phyloP scores from a whole-genome alignment of 2,113 vertebrate genomes.

The Aythya baeri region DNA sequence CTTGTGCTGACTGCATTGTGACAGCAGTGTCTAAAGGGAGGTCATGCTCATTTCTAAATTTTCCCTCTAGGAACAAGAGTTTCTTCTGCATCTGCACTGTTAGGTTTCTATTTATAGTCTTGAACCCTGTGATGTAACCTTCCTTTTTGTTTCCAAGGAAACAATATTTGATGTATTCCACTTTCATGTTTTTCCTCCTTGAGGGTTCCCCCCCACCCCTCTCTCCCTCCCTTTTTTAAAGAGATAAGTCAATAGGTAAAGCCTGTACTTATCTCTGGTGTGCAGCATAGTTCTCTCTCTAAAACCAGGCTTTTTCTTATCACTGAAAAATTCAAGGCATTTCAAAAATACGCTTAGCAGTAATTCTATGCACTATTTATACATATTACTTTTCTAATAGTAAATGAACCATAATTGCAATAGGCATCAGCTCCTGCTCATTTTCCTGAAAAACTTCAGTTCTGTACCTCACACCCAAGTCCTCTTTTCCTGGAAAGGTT shows the following conservation, averaged over 20 bases:
- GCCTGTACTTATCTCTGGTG: not conserved
- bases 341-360: not conserved
- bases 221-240: not conserved
- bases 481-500: not conserved
- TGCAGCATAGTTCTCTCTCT: not conserved
- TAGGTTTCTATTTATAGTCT: conserved; percentile 45
- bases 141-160: conserved; percentile 66
- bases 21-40: conserved; percentile 37
- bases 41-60: conserved; percentile 22
- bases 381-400: not conserved
- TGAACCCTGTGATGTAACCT: conserved; percentile 59
- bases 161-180: conserved; percentile 55
- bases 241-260: conserved; percentile 16
- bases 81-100: conserved; percentile 1
- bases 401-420: not conserved
- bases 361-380: not conserved
- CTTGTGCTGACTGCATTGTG: conserved; percentile 29
- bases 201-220: not conserved
- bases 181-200: conserved; percentile 11
- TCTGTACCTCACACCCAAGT: not conserved
- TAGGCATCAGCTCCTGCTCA: not conserved
- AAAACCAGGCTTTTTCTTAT: not conserved
- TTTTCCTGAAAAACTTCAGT: not conserved
- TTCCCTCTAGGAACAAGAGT: conserved; percentile 20
- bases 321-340: not conserved